A percentile compares a stretch with the other conserved stretches of the same genome.
These are phyloP conservation scores for Caenorhabditis japonica DNA, from an alignment of 2,888 invertebrate genomes.

Conservation along the genomic window DNA sequence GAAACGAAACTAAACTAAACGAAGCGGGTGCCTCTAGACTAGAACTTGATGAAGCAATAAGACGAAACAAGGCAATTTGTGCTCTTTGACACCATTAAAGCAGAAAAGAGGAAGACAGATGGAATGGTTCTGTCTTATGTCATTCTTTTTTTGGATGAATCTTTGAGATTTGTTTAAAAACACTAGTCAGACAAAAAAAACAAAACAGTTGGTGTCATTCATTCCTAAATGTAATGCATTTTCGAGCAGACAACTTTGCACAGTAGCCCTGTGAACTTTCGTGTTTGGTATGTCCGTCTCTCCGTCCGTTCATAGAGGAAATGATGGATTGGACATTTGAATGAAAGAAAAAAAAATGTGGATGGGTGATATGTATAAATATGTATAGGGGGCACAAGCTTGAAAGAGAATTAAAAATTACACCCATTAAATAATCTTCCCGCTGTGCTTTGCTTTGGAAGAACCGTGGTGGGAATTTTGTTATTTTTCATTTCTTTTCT, in stretches of 20 bases:
- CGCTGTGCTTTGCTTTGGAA: slow-evolving; percentile 13
- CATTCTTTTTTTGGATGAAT: not conserved
- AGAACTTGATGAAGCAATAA: slow-evolving; percentile 47
- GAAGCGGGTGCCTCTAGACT: too few relatives aligned
- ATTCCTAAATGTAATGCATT: slow-evolving; percentile 31
- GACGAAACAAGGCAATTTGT: slow-evolving; percentile 24
- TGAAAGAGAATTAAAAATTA: slow-evolving; percentile 45
- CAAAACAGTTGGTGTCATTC: slow-evolving; percentile 6
- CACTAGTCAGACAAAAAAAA: not conserved
- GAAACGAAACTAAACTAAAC: too few relatives aligned
- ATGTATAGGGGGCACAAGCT: slow-evolving; percentile 26
- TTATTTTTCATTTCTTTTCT: not conserved
- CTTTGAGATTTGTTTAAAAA: not conserved
- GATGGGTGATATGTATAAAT: too few relatives aligned
- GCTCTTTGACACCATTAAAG: slow-evolving; percentile 39
- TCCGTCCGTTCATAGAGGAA: too few relatives aligned
- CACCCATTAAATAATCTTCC: slow-evolving; percentile 42
- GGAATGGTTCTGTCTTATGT: slow-evolving; percentile 23
- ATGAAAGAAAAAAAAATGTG: not conserved
- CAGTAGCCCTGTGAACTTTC: slow-evolving; percentile 26
- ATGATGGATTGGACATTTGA: too few relatives aligned
- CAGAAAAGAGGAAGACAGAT: slow-evolving; percentile 2
- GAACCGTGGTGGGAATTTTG: slow-evolving; percentile 21
- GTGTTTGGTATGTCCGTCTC: slow-evolving; percentile 21
- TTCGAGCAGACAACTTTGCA: slow-evolving; percentile 21